phyloP scores from a whole-genome alignment of 2,113 vertebrate genomes.

The Dipodomys ordii region DNA sequence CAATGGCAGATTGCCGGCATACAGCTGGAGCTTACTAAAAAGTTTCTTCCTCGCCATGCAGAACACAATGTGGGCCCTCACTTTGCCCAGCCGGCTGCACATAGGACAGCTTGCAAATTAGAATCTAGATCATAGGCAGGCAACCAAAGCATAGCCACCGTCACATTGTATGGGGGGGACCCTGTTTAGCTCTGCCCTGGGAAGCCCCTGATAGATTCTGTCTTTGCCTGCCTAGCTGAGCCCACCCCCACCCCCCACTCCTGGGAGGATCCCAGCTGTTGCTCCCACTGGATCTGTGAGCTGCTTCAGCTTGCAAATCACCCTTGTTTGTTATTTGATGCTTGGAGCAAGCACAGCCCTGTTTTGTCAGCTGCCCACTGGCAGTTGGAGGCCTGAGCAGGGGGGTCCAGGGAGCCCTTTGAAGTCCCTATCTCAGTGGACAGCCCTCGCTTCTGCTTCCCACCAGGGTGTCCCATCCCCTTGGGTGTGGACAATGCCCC shows the following conservation, averaged over 20 bases:
- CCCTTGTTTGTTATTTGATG: neutral
- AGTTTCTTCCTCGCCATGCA: neutral
- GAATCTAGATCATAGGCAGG: neutral
- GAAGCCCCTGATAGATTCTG: neutral
- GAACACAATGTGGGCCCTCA: neutral
- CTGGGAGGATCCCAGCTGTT: neutral
- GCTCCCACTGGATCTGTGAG: too few species aligned
- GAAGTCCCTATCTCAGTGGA: neutral
- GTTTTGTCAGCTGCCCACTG: constrained; percentile 4
- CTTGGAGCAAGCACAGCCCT: neutral
- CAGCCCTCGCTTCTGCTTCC: neutral
- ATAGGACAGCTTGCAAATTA: neutral
- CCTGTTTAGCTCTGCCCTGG: neutral
- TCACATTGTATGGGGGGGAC: fast-evolving
- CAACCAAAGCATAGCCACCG: neutral
- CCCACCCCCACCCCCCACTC: neutral
- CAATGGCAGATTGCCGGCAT: neutral
- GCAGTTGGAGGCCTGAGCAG: neutral
- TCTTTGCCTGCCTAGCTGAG: neutral
- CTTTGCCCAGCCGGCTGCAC: neutral
- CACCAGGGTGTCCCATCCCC: neutral
- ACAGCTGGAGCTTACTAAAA: neutral
- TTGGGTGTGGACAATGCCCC: neutral
- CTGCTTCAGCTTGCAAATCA: neutral
- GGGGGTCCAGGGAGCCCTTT: neutral